Conservation (phyloP, 2,888 invertebrate genomes). For the Acronicta psi region DNA sequence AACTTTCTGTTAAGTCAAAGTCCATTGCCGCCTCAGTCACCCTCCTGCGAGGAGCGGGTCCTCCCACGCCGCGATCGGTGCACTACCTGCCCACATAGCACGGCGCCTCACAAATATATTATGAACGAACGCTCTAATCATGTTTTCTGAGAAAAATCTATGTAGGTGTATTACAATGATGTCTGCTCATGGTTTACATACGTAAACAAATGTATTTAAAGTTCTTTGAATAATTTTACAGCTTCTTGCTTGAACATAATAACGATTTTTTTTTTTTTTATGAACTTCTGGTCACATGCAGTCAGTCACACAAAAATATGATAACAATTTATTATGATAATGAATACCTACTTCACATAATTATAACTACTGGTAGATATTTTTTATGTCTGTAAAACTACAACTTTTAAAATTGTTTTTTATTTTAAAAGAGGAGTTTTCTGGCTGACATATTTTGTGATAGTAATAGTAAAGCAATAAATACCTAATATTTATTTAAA, state of each 20-base stretch:
- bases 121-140: constrained; percentile 37
- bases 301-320: background rate
- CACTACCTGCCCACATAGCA: constrained; percentile 54
- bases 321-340: background rate
- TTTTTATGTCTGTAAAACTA: background rate
- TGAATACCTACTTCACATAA: background rate
- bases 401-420: too few species aligned
- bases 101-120: constrained; percentile 21
- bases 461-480: too few species aligned
- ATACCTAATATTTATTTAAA: too few species aligned
- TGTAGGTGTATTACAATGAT: constrained; percentile 43
- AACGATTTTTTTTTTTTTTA: too few species aligned
- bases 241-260: constrained; percentile 2
- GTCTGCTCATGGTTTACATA: constrained; percentile 43
- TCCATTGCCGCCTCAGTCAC: constrained; percentile 56
- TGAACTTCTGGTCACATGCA: too few species aligned
- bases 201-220: constrained; percentile 43
- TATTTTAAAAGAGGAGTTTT: too few species aligned
- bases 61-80: constrained; percentile 65
- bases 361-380: background rate
- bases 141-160: constrained; percentile 45
- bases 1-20: constrained; percentile 52
- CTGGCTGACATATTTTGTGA: too few species aligned
- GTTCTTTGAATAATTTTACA: constrained; percentile 19
- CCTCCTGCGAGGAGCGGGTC: constrained; percentile 60